phyloP scores from a whole-genome alignment of 2,888 invertebrate genomes.

The Epiblema foenella region DNA sequence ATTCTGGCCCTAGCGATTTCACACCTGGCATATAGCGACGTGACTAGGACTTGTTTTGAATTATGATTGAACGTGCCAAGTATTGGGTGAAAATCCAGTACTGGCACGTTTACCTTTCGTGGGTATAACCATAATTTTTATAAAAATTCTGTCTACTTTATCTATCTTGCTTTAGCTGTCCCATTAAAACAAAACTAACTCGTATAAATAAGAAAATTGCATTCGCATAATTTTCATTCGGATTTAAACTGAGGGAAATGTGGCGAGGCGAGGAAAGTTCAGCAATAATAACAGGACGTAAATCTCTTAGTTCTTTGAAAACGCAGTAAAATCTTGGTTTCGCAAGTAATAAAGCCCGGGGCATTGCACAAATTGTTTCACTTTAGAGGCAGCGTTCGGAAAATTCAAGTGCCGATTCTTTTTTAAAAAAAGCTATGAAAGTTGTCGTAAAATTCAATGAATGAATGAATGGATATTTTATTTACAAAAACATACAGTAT shows the following conservation, averaged over 20 bases:
- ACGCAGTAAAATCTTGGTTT: conserved; percentile 47
- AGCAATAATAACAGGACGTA: conserved; percentile 64
- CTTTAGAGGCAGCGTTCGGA: not conserved
- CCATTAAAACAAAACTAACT: conserved; percentile 52
- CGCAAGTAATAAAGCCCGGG: conserved; percentile 37
- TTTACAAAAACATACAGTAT: too few species aligned
- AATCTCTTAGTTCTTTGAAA: conserved; percentile 58
- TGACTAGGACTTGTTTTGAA: too few species aligned
- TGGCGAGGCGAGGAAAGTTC: conserved; percentile 53
- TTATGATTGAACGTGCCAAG: too few species aligned
- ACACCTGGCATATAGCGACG: too few species aligned
- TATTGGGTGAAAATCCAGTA: too few species aligned
- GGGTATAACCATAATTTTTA: not conserved
- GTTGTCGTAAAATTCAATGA: too few species aligned
- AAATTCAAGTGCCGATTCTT: conserved; percentile 14
- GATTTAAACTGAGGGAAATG: conserved; percentile 44
- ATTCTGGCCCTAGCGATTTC: too few species aligned
- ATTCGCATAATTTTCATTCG: conserved; percentile 59
- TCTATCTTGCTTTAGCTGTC: conserved; percentile 36
- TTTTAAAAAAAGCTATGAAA: not conserved
- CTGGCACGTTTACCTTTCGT: not conserved
- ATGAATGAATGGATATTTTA: too few species aligned
- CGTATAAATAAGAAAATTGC: conserved; percentile 59
- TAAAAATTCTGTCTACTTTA: not conserved
- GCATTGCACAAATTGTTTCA: conserved; percentile 27